phyloP scores from a whole-genome alignment of 2,797 vertebrate genomes.

The Scyliorhinus canicula region DNA sequence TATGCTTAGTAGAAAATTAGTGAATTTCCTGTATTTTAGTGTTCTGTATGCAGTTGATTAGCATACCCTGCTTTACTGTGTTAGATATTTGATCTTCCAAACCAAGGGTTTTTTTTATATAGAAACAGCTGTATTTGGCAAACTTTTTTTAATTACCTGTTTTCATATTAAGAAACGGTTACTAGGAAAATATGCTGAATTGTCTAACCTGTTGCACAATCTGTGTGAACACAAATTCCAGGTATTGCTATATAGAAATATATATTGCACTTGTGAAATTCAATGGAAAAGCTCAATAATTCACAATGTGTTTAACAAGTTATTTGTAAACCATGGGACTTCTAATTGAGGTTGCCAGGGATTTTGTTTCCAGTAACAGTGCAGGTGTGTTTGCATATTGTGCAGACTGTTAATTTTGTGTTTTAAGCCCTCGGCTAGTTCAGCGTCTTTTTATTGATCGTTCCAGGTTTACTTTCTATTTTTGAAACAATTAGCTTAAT shows the following conservation, averaged over 20 bases:
- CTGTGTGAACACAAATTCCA: neutral
- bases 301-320: neutral
- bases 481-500: conserved; percentile 13
- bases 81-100: neutral
- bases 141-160: neutral
- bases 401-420: conserved; percentile 20
- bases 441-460: neutral
- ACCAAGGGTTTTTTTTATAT: neutral
- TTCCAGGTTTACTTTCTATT: neutral
- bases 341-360: neutral
- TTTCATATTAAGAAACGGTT: neutral
- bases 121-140: neutral
- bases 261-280: neutral
- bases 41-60: conserved; percentile 14
- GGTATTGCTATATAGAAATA: neutral
- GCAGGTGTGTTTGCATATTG: conserved; percentile 4
- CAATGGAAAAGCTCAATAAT: neutral
- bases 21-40: neutral
- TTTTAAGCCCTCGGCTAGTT: neutral
- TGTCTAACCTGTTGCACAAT: neutral
- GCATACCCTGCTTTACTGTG: neutral
- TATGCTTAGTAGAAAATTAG: conserved; percentile 2
- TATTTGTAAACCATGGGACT: neutral
- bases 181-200: neutral
- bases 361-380: neutral